Evolutionary conservation across 92 coral and sea anemone species (phyloP).

Genomic region (Zoanthus gigantus): DNA sequence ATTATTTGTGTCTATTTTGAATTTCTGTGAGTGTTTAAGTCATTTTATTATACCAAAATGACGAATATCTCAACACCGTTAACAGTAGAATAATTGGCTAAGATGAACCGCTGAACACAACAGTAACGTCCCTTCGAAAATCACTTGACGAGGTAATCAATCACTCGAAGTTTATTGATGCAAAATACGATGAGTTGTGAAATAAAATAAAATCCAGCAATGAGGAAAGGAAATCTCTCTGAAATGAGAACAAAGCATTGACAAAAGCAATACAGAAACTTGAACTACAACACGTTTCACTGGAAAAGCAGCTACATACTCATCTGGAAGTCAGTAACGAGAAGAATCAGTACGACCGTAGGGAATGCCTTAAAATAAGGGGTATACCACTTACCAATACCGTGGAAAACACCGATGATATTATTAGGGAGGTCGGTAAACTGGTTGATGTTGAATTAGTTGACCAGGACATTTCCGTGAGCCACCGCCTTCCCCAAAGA

Average conservation of each 20-base stretch:
- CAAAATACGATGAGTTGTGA: too few species aligned
- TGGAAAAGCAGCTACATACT: conserved; percentile 25
- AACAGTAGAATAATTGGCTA: not conserved
- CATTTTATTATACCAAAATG: not conserved
- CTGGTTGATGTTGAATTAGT: too few species aligned
- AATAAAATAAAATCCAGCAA: too few species aligned
- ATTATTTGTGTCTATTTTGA: not conserved
- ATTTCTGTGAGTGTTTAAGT: not conserved
- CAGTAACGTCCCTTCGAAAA: conserved; percentile 6
- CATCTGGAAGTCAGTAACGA: conserved; percentile 17
- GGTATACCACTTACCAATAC: too few species aligned
- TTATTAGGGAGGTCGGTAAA: too few species aligned
- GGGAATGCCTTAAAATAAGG: not conserved
- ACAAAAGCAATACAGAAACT: conserved; percentile 24
- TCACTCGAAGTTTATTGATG: conserved; percentile 20
- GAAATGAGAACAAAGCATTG: conserved; percentile 40
- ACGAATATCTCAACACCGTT: not conserved
- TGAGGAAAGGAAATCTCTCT: conserved; percentile 21
- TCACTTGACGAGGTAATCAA: conserved; percentile 37
- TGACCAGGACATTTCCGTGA: too few species aligned
- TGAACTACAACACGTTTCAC: conserved; percentile 25
- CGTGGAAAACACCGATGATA: too few species aligned
- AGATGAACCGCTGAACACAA: conserved; percentile 17
- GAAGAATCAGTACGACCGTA: conserved; percentile 3
- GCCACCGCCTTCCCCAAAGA: not conserved